Conservation (phyloP, 2,888 invertebrate species). For the Lasioglossum lativentre region DNA sequence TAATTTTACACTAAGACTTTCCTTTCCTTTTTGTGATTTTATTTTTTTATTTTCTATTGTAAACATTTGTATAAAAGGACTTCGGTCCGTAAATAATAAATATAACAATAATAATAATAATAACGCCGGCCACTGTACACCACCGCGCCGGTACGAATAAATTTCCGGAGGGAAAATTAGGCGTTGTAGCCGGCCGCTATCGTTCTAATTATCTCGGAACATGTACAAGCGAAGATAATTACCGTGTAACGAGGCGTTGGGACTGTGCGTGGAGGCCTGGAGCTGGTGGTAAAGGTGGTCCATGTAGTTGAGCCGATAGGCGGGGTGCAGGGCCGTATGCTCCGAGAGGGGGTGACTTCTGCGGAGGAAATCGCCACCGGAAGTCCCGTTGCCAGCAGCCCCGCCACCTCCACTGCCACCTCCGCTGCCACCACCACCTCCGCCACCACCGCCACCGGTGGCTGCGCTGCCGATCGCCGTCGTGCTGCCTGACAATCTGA, state of each 20-base stretch:
- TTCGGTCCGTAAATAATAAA: too few species aligned
- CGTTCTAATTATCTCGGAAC: conserved; percentile 59
- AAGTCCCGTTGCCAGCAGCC: conserved; percentile 86
- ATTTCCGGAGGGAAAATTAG: conserved; percentile 43
- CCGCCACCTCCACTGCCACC: conserved; percentile 84
- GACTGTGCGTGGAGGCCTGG: conserved; percentile 87
- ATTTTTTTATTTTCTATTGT: too few species aligned
- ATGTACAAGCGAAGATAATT: conserved; percentile 58
- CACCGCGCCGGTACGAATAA: conserved; percentile 19
- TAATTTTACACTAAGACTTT: too few species aligned
- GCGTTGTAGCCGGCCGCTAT: conserved; percentile 37
- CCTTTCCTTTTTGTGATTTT: too few species aligned
- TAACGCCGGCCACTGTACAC: neutral
- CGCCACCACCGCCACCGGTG: conserved; percentile 81
- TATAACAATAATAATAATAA: neutral
- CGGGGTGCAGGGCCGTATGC: conserved; percentile 88
- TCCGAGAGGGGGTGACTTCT: conserved; percentile 88
- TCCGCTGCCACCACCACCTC: conserved; percentile 73
- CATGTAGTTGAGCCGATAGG: conserved; percentile 91
- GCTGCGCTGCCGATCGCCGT: conserved; percentile 82
- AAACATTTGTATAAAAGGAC: too few species aligned
- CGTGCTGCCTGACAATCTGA: conserved; percentile 81
- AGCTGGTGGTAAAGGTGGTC: conserved; percentile 91
- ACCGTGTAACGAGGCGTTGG: conserved; percentile 90
- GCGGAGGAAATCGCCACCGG: conserved; percentile 87